Conservation (phyloP, 2,797 vertebrate species). For the Dallia pectoralis region DNA sequence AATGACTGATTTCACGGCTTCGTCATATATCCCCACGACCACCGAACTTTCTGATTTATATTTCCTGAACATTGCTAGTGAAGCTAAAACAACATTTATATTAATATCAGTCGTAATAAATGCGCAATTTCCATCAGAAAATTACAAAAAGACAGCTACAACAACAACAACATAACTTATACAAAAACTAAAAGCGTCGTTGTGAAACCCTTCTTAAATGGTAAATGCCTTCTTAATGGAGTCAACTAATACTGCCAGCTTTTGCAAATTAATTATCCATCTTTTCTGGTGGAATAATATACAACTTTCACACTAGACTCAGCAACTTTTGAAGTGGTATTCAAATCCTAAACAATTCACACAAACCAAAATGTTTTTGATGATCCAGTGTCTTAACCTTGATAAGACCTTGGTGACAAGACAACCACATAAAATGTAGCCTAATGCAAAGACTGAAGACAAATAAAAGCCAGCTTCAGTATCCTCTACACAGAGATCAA, state of each 20-base stretch:
- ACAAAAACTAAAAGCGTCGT: background rate
- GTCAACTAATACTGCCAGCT: background rate
- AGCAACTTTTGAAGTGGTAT: background rate
- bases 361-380: background rate
- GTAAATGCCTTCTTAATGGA: background rate
- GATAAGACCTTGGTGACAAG: background rate
- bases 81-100: background rate
- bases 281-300: background rate
- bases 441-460: background rate
- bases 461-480: background rate
- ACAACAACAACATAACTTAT: background rate
- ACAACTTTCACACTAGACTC: background rate
- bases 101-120: background rate
- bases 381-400: background rate
- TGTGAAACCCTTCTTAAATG: too few relatives aligned
- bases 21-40: background rate
- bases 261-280: background rate
- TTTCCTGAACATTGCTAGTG: background rate
- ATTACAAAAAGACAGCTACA: background rate
- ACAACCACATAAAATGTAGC: background rate
- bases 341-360: background rate
- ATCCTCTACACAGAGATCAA: slow-evolving; percentile 46
- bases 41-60: background rate
- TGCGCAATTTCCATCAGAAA: background rate
- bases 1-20: background rate